phyloP scores from a whole-genome alignment of 1,140 invertebrate species.

The Orius laevigatus region DNA sequence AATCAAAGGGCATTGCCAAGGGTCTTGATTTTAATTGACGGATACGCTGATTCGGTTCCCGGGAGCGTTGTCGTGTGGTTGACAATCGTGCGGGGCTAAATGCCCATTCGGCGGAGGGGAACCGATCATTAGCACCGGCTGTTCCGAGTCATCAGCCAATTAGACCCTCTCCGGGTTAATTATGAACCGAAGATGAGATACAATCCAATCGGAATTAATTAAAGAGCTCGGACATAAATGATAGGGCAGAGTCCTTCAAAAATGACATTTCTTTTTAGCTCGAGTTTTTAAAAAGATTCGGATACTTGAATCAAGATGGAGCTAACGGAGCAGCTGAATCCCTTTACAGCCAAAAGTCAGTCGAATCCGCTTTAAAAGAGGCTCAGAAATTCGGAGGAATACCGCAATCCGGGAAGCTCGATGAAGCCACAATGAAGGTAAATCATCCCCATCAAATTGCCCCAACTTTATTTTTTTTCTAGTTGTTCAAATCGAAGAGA shows the following conservation, averaged over 20 bases:
- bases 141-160: too few species aligned
- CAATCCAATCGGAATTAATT: too few species aligned
- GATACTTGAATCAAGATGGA: slow-evolving; percentile 31
- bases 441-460: slow-evolving; percentile 15
- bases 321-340: slow-evolving; percentile 28
- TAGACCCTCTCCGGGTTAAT: too few species aligned
- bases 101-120: too few species aligned
- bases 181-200: too few species aligned
- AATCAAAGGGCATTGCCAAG: too few species aligned
- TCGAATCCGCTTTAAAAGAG: slow-evolving; percentile 38
- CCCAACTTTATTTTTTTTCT: slow-evolving; percentile 9
- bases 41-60: too few species aligned
- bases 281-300: slow-evolving; percentile 42
- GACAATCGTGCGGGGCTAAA: too few species aligned
- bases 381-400: slow-evolving; percentile 51
- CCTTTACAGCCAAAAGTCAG: slow-evolving; percentile 37
- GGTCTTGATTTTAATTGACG: too few species aligned
- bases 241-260: background rate
- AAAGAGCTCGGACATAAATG: background rate
- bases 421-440: slow-evolving; percentile 39
- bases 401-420: slow-evolving; percentile 40
- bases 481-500: slow-evolving; percentile 41
- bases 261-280: slow-evolving; percentile 27
- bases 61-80: too few species aligned
- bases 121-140: too few species aligned